These are phyloP conservation scores for Microplitis deprimator DNA, from an alignment of 2,888 invertebrate species.

Conservation along the genomic window DNA sequence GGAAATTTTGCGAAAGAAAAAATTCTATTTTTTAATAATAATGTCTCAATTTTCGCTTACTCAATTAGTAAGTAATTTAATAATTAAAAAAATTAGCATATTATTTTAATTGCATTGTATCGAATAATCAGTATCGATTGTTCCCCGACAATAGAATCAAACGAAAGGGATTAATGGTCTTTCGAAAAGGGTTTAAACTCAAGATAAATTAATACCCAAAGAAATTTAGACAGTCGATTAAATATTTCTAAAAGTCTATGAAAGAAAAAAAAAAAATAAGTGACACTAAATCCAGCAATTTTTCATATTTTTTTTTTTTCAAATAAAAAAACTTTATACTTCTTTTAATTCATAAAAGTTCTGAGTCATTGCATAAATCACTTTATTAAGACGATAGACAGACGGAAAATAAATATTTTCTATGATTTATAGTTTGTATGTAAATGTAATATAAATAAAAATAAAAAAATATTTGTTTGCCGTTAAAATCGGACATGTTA, in stretches of 20 bases:
- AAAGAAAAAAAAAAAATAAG: no score
- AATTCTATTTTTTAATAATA: no score
- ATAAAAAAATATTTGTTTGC: no score
- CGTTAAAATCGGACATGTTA: not conserved
- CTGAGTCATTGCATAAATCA: no score
- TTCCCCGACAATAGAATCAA: not conserved
- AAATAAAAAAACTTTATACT: no score
- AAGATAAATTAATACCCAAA: not conserved
- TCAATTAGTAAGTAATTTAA: no score
- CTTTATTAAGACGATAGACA: not conserved
- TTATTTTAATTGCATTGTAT: not conserved
- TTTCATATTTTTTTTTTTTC: no score
- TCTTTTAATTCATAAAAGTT: no score
- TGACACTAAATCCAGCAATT: no score
- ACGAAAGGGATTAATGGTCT: not conserved
- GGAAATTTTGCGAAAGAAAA: no score
- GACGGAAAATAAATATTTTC: not conserved
- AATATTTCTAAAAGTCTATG: not conserved
- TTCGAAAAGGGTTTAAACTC: not conserved
- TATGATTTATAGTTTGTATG: not conserved
- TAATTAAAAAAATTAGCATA: no score
- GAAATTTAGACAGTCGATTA: constrained; percentile 1
- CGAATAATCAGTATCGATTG: not conserved
- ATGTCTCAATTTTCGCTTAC: no score
- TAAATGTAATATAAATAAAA: not conserved